Base-by-base conservation (phyloP, 2,888 invertebrate species). In the Leptopterna dolabrata region DNA sequence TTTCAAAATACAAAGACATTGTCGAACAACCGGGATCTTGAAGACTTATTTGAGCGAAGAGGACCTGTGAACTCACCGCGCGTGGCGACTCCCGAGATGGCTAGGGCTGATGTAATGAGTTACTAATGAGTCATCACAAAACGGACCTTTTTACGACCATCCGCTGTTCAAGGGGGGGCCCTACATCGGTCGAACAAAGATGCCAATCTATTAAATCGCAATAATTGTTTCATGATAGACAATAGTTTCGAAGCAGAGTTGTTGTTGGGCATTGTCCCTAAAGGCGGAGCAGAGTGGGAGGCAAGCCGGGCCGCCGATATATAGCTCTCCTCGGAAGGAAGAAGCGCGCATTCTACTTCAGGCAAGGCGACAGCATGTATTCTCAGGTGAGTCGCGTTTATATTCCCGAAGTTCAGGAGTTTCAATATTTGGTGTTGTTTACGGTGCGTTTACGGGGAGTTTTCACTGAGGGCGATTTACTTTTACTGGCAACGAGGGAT, bases 161-260 rank as follows among this genome's bases (percentile, higher is more conserved):
- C 78, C 45, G 19, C 19, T n/a, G 41, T 16, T 30, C 14, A 16
- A n/a, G 19, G 45, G 45, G 78, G 78, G 78, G 36, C 78, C 41
- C 43, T 16, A n/a, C 45, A 83, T 55, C 63, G 41, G 30, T n/a
- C 70, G 81, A n/a, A 13, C 27, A 63, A 36, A 41, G 29, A 19
- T 85, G 85, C 85, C 71, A 73, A 73, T 85, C 85, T 73, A 85
- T 85, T 85, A 73, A 63, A 85, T 85, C 85, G 85, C 85, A 85
- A 85, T 85, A 85, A 85, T 85, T 73, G 85, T 43, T 76, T 43
- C 29, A 71, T 11, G 85, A 29, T 73, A 76, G 76, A 85, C 85
- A 73, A 85, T 70, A 71, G 83, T 83, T n/a, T 36, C 55, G 30
- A 55, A 55, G 6, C 83, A 36, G 83, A 47, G 83, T 83, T 63